Evolutionary conservation across 2,113 vertebrate genomes (phyloP).

Genomic region (Rhizomys pruinosus): DNA sequence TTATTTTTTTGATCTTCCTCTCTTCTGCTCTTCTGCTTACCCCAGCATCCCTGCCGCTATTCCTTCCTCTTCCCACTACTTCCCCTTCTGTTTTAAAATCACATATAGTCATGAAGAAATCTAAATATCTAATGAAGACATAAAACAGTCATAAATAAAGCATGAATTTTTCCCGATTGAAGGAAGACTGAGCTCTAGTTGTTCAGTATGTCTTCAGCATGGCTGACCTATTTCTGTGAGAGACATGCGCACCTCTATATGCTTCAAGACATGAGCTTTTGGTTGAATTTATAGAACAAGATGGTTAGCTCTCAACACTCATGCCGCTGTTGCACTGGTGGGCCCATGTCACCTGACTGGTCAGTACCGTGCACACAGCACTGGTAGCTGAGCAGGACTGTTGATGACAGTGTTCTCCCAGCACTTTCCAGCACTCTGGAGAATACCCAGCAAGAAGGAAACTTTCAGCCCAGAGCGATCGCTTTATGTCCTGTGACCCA

Average conservation of each 20-base stretch:
- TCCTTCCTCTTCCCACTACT: too few relatives aligned
- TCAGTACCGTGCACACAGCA: background rate
- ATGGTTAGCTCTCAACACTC: background rate
- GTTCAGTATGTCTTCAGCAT: too few relatives aligned
- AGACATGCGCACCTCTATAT: background rate
- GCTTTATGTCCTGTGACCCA: background rate
- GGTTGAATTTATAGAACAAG: background rate
- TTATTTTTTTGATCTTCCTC: background rate
- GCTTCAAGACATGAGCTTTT: background rate
- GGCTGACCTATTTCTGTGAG: too few relatives aligned
- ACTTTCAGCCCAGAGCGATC: background rate
- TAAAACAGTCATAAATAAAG: background rate
- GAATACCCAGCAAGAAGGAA: background rate
- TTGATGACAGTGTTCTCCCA: background rate
- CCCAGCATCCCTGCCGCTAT: background rate
- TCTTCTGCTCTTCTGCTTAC: rapidly evolving
- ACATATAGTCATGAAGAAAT: background rate
- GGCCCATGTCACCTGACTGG: background rate
- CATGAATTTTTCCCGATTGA: background rate
- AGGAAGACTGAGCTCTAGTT: too few relatives aligned
- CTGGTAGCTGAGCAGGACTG: background rate
- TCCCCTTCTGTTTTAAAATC: background rate
- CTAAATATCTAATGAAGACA: background rate
- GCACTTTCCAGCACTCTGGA: too few relatives aligned
- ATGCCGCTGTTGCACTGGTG: background rate